Evolutionary conservation across 2,888 invertebrate species (phyloP).

Genomic region (Caenorhabditis afra): DNA sequence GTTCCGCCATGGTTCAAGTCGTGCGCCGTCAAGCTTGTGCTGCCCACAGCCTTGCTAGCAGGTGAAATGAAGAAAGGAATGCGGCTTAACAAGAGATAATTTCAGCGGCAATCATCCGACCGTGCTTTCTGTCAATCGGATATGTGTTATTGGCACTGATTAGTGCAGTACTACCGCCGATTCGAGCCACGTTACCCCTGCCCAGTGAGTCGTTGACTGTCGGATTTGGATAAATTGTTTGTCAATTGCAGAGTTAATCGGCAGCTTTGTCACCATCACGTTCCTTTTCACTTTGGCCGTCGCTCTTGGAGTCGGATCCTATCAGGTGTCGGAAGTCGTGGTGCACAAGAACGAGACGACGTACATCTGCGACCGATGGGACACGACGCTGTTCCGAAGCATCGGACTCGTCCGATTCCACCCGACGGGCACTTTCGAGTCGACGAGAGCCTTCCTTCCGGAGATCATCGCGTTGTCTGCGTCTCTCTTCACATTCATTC

Average conservation of each 20-base stretch:
- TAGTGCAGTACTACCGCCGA: constrained; percentile 71
- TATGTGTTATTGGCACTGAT: constrained; percentile 76
- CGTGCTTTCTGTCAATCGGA: constrained; percentile 73
- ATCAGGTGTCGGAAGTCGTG: constrained; percentile 60
- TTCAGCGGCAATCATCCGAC: constrained; percentile 76
- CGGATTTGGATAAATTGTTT: too few relatives aligned
- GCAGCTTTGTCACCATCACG: constrained; percentile 41
- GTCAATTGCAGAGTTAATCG: constrained; percentile 44
- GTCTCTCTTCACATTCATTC: constrained; percentile 64
- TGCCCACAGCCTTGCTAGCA: constrained; percentile 64
- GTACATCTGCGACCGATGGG: constrained; percentile 54
- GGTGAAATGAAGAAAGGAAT: constrained; percentile 57
- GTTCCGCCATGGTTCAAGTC: constrained; percentile 61
- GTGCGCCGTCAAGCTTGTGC: constrained; percentile 51
- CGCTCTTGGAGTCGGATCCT: constrained; percentile 65
- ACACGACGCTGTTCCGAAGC: constrained; percentile 47
- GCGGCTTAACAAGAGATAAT: background rate
- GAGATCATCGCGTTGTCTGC: constrained; percentile 67
- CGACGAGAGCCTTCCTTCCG: constrained; percentile 68
- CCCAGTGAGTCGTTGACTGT: constrained; percentile 68
- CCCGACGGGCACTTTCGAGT: constrained; percentile 59
- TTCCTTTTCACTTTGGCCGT: constrained; percentile 57
- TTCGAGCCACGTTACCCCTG: constrained; percentile 57
- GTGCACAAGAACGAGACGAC: constrained; percentile 49
- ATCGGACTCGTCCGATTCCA: constrained; percentile 66